Evolutionary conservation across 2,888 invertebrate genomes (phyloP).

Genomic region (Coremacera marginata): DNA sequence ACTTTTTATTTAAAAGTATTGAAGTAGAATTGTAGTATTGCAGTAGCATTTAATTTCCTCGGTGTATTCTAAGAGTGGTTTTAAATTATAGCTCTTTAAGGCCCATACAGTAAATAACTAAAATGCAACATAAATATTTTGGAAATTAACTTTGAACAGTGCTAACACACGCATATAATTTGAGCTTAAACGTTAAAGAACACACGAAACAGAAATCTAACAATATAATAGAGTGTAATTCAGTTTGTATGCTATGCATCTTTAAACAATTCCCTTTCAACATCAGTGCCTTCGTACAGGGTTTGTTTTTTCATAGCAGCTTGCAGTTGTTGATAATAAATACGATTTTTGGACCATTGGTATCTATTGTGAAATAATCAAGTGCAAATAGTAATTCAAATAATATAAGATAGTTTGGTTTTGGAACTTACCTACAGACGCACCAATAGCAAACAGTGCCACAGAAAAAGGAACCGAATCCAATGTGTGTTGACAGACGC

Average conservation of each 20-base stretch:
- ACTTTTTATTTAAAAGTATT: too few species aligned
- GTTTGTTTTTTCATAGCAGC: constrained; percentile 75
- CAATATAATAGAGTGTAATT: too few species aligned
- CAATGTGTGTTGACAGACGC: constrained; percentile 75
- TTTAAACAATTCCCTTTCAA: constrained; percentile 66
- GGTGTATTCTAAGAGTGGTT: too few species aligned
- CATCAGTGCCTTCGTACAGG: constrained; percentile 75
- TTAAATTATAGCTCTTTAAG: too few species aligned
- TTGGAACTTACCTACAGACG: constrained; percentile 70
- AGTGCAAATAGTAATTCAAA: background rate
- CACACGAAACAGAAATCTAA: too few species aligned
- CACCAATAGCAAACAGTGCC: constrained; percentile 79
- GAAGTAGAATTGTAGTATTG: too few species aligned
- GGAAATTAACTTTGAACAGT: too few species aligned
- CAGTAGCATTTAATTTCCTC: too few species aligned
- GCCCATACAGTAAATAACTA: too few species aligned
- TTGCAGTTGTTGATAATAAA: constrained; percentile 76
- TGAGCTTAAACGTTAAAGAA: too few species aligned
- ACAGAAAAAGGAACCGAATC: constrained; percentile 76
- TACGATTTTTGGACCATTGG: constrained; percentile 76
- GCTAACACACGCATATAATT: too few species aligned
- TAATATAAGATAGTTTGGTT: background rate
- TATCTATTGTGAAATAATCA: constrained; percentile 69
- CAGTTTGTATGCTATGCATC: constrained; percentile 36
- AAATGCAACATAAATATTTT: too few species aligned